These are phyloP conservation scores for Sinonovacula constricta DNA, from an alignment of 1,140 invertebrate genomes.

Conservation along the genomic window DNA sequence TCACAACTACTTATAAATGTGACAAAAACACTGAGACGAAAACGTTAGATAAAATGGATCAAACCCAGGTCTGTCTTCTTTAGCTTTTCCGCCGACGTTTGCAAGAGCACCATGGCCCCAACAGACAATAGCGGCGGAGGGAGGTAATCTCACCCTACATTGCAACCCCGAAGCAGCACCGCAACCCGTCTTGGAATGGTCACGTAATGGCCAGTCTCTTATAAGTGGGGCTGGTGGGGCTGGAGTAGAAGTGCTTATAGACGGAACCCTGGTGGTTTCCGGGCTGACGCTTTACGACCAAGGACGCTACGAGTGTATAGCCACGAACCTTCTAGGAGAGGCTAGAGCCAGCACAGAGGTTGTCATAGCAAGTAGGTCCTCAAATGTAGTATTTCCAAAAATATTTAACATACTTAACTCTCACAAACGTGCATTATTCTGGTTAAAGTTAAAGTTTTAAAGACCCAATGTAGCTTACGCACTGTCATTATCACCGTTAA, in stretches of 20 bases:
- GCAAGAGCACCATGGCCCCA: constrained; percentile 91
- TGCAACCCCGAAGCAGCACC: constrained; percentile 98
- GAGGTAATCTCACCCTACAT: constrained; percentile 92
- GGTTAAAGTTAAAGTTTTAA: too few relatives aligned
- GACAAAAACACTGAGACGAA: too few relatives aligned
- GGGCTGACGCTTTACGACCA: constrained; percentile 65
- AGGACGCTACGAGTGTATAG: constrained; percentile 77
- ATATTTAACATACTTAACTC: too few relatives aligned
- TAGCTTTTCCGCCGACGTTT: constrained; percentile 92
- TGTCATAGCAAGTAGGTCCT: neutral
- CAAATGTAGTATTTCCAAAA: too few relatives aligned
- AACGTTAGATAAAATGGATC: too few relatives aligned
- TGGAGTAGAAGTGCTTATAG: constrained; percentile 59
- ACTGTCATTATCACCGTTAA: too few relatives aligned
- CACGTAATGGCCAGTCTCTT: constrained; percentile 91
- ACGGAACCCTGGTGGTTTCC: constrained; percentile 72
- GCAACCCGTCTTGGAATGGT: constrained; percentile 92
- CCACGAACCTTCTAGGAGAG: constrained; percentile 64
- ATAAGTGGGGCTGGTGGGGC: constrained; percentile 76
- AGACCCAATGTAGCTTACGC: too few relatives aligned
- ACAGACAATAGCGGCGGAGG: constrained; percentile 93
- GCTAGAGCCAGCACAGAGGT: constrained; percentile 53
- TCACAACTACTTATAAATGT: too few relatives aligned
- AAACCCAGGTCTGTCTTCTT: too few relatives aligned
- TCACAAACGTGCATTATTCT: too few relatives aligned